phyloP scores from a whole-genome alignment of 2,797 vertebrate genomes.

The Rallus crepitans region DNA sequence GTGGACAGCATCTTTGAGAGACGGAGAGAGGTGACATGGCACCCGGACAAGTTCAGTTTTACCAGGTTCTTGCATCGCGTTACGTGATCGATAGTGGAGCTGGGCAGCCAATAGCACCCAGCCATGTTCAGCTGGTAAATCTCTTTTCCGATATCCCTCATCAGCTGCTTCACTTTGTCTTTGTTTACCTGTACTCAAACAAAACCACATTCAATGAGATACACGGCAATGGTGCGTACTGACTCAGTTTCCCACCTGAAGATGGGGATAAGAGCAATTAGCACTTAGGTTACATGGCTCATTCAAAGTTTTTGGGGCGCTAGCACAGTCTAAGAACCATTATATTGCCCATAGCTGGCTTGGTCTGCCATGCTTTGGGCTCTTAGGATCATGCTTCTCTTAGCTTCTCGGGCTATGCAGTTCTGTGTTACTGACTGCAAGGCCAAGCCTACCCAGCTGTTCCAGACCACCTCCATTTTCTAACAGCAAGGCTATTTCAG shows the following conservation, averaged over 20 bases:
- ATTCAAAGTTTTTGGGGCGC: not conserved
- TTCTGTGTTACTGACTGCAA: not conserved
- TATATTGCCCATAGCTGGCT: not conserved
- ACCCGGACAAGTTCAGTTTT: constrained; percentile 90
- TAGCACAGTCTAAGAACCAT: not conserved
- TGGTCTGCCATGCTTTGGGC: not conserved
- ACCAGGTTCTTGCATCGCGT: constrained; percentile 88
- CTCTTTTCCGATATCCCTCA: constrained; percentile 85
- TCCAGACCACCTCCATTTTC: not conserved
- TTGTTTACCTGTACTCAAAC: constrained; percentile 84
- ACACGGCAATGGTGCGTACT: fast-evolving
- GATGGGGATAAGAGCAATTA: not conserved
- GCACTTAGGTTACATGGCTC: not conserved
- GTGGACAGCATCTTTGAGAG: constrained; percentile 91
- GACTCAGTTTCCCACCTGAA: not conserved
- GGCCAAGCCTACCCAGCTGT: not conserved
- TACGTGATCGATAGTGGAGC: constrained; percentile 85
- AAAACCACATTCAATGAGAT: not conserved
- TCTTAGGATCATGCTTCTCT: not conserved
- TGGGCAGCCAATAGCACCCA: constrained; percentile 94
- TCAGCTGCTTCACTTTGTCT: constrained; percentile 81
- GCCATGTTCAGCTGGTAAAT: constrained; percentile 91
- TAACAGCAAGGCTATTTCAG: not conserved
- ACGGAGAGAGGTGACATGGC: constrained; percentile 88
- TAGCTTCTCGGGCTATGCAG: not conserved